Evolutionary conservation across 1,140 invertebrate species (phyloP).

Genomic region (Kradibia gibbosae): DNA sequence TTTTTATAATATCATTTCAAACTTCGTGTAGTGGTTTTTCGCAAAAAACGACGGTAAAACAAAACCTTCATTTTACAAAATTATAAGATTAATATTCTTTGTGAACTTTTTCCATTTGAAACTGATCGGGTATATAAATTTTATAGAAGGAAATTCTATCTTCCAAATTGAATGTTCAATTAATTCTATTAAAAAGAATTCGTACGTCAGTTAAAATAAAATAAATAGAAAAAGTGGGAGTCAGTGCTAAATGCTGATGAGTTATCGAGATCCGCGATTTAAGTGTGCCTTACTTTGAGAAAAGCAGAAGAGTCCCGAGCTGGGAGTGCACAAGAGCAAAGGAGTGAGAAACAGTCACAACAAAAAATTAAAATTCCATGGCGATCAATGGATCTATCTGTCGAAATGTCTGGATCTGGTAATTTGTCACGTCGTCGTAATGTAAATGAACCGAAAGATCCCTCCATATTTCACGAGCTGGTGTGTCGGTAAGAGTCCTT

Average conservation of each 20-base stretch:
- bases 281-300: background rate
- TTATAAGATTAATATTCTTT: slow-evolving; percentile 12
- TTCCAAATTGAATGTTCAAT: slow-evolving; percentile 40
- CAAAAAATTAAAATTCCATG: slow-evolving; percentile 50
- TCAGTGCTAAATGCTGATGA: background rate
- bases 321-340: background rate
- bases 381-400: slow-evolving; percentile 52
- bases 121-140: slow-evolving; percentile 22
- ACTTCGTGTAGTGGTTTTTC: background rate
- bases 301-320: background rate
- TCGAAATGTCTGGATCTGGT: slow-evolving; percentile 51
- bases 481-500: background rate
- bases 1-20: background rate
- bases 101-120: slow-evolving; percentile 2
- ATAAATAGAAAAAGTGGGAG: background rate
- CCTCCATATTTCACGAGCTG: slow-evolving; percentile 48
- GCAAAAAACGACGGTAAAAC: background rate
- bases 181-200: slow-evolving; percentile 43
- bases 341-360: slow-evolving; percentile 23
- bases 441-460: slow-evolving; percentile 51
- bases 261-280: slow-evolving; percentile 39
- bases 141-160: slow-evolving; percentile 29
- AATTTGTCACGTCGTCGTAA: slow-evolving; percentile 50
- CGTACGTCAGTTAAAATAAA: slow-evolving; percentile 14
- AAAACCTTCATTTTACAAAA: background rate